phyloP scores from a whole-genome alignment of 2,888 invertebrate genomes.

The Chalcis sispes region DNA sequence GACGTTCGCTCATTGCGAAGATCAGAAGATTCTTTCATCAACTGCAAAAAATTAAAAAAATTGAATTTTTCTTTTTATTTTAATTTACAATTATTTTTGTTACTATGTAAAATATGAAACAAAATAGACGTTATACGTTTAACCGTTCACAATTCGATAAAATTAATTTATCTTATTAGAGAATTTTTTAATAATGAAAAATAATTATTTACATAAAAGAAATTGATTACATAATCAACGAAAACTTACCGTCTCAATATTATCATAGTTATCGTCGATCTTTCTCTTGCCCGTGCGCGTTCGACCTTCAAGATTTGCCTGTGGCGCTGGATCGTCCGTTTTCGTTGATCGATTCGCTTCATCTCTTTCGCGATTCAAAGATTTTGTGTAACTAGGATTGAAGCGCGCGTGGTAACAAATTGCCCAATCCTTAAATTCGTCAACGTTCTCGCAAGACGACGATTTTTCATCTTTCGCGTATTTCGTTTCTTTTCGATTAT shows the following conservation, averaged over 20 bases:
- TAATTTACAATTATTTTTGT: no score
- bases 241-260: conserved; percentile 30
- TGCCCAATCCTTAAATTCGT: neutral
- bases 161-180: no score
- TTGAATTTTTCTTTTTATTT: no score
- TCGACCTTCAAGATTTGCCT: neutral
- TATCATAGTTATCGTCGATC: neutral
- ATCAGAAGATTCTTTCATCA: conserved; percentile 14
- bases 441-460: neutral
- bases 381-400: conserved; percentile 22
- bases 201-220: no score
- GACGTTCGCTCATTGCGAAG: neutral
- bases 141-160: no score
- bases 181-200: no score
- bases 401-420: neutral
- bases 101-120: no score
- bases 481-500: neutral
- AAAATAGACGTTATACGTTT: no score
- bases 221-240: no score
- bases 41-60: conserved; percentile 26
- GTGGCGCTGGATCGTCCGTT: neutral
- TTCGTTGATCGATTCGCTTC: neutral
- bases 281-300: conserved; percentile 17
- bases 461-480: neutral
- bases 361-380: neutral